Conservation (phyloP, 23 tunicate genomes). For the Phallusia fumigata region DNA sequence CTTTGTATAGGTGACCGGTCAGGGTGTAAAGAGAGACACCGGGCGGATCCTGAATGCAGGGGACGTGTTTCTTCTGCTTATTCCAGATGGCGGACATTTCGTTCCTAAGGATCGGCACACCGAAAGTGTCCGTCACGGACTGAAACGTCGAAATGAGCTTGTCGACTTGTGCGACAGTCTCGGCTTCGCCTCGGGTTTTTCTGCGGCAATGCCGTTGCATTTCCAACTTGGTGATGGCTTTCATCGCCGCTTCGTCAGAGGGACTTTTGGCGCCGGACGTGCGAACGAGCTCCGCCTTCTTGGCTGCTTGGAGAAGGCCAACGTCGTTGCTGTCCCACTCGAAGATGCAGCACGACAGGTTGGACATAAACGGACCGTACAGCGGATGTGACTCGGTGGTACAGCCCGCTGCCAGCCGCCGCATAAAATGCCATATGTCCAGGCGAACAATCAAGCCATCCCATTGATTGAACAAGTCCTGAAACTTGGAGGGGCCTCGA, state of each 20-base stretch:
- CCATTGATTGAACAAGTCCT: neutral
- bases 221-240: neutral
- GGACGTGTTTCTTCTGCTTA: conserved; percentile 29
- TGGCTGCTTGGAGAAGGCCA: neutral
- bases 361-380: conserved; percentile 19
- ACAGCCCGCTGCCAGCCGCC: too few species aligned
- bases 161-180: neutral
- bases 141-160: neutral
- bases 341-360: conserved; percentile 29
- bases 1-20: conserved; percentile 28
- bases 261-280: neutral
- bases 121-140: neutral
- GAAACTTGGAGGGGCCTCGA: neutral
- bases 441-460: neutral
- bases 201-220: conserved; percentile 26
- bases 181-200: conserved; percentile 5
- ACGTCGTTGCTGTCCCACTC: conserved; percentile 28
- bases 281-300: neutral
- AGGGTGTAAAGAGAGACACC: conserved; percentile 12
- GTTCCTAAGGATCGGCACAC: conserved; percentile 1
- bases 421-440: conserved; percentile 40
- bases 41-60: conserved; percentile 39
- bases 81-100: conserved; percentile 20
- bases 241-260: neutral
- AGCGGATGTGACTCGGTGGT: conserved; percentile 30